phyloP scores from a whole-genome alignment of 2,888 invertebrate species.

The Steinernema hermaphroditum region DNA sequence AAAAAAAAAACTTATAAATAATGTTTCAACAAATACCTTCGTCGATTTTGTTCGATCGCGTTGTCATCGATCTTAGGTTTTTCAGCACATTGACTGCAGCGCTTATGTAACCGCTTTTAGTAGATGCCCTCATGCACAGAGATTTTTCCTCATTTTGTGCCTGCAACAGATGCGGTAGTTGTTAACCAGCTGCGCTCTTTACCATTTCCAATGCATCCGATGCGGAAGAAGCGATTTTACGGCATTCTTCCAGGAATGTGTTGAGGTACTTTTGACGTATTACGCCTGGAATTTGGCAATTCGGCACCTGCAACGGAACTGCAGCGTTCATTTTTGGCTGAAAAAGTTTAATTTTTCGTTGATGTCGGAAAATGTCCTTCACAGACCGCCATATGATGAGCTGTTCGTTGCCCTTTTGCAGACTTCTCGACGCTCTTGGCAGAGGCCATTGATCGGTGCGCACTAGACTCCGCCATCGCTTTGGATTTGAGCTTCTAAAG shows the following conservation, averaged over 20 bases:
- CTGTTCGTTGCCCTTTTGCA: neutral
- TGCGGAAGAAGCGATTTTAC: neutral
- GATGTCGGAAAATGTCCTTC: neutral
- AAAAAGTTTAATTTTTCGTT: neutral
- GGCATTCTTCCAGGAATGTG: neutral
- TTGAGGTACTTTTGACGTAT: neutral
- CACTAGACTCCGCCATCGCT: too few species aligned
- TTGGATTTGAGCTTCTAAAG: too few species aligned
- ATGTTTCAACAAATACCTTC: too few species aligned
- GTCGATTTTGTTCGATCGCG: too few species aligned
- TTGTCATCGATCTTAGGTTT: conserved; percentile 35
- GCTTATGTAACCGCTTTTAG: conserved; percentile 41
- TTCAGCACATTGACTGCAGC: conserved; percentile 37
- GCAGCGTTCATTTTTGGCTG: neutral
- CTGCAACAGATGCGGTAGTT: conserved; percentile 34
- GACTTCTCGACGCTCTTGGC: too few species aligned
- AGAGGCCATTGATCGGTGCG: too few species aligned
- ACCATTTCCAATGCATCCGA: conserved; percentile 14
- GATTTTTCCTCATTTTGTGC: conserved; percentile 47
- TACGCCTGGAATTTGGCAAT: neutral
- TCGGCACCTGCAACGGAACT: neutral
- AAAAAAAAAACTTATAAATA: too few species aligned
- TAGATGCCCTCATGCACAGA: conserved; percentile 40
- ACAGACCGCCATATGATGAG: neutral
- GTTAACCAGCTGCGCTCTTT: too few species aligned